Evolutionary conservation across 2,113 vertebrate species (phyloP).

Genomic region (Balaeniceps rex): DNA sequence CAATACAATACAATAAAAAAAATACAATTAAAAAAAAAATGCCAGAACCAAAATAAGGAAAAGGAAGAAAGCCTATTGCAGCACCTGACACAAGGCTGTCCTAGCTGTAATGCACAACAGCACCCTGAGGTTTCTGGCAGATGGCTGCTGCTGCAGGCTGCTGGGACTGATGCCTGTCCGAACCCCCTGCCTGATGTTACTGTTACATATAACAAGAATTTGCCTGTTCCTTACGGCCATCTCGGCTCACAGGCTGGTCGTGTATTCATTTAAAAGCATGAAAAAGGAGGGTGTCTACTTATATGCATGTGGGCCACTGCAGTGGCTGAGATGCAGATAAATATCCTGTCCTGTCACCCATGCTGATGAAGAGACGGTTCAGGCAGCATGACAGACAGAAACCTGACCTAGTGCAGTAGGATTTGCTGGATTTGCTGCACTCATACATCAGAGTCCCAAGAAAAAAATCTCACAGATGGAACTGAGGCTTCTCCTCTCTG

Average conservation of each 20-base stretch:
- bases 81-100: background rate
- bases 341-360: background rate
- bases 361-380: background rate
- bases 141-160: background rate
- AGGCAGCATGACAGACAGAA: background rate
- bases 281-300: background rate
- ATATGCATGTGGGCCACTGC: too few species aligned
- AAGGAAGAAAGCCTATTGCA: background rate
- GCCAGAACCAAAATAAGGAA: background rate
- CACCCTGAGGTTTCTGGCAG: background rate
- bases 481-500: background rate
- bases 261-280: background rate
- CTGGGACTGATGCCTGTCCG: background rate
- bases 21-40: background rate
- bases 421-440: background rate
- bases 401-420: background rate
- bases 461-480: background rate
- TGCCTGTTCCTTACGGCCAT: background rate
- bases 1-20: background rate
- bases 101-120: background rate
- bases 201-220: background rate
- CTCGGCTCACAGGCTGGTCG: background rate
- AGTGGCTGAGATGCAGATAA: background rate
- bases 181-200: background rate
- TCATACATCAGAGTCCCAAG: background rate